These are phyloP conservation scores for Drosophila jambulina DNA, from an alignment of 1,140 invertebrate genomes.

Conservation along the genomic window DNA sequence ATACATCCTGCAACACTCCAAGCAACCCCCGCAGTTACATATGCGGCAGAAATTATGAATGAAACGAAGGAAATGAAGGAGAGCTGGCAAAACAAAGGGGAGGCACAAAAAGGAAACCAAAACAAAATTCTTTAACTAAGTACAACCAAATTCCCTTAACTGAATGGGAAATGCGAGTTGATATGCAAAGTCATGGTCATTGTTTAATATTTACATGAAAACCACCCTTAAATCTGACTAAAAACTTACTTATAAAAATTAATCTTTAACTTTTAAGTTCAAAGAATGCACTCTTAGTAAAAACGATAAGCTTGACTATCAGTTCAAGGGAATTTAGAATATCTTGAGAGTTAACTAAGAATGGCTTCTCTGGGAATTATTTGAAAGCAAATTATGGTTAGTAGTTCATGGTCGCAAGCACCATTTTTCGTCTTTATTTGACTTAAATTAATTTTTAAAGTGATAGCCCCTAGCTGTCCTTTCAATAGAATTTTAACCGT, in stretches of 20 bases:
- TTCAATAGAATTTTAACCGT: not conserved
- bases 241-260: not conserved
- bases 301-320: not conserved
- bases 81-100: slow-evolving; percentile 21
- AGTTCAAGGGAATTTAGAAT: not conserved
- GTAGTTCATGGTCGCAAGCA: not conserved
- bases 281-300: not conserved
- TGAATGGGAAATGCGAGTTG: slow-evolving; percentile 28
- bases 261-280: not conserved
- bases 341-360: no score
- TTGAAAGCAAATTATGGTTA: not conserved
- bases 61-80: slow-evolving; percentile 64
- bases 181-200: not conserved
- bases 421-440: no score
- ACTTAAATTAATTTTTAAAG: no score
- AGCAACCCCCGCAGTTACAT: slow-evolving; percentile 39
- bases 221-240: not conserved
- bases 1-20: slow-evolving; percentile 54
- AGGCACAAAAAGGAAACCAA: slow-evolving; percentile 26
- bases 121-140: slow-evolving; percentile 33
- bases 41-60: slow-evolving; percentile 77
- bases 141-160: slow-evolving; percentile 8
- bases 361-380: not conserved
- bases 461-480: not conserved
- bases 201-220: not conserved